Evolutionary conservation across 1,140 invertebrate genomes (phyloP).

Genomic region (Macrobrachium nipponense): DNA sequence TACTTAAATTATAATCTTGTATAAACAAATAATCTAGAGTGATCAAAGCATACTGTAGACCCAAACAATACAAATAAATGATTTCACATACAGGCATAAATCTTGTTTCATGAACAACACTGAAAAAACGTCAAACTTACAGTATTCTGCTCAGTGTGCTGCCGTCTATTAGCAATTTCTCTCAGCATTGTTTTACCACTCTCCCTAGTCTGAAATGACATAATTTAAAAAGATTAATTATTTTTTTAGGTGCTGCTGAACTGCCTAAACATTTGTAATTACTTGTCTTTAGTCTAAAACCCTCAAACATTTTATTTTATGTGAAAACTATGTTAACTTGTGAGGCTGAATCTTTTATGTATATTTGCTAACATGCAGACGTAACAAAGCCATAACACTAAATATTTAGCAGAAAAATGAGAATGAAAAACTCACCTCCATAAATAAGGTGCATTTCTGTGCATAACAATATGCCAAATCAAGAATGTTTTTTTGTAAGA

Average conservation of each 20-base stretch:
- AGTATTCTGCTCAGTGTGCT: constrained; percentile 50
- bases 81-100: neutral
- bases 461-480: constrained; percentile 92
- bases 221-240: no score
- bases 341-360: no score
- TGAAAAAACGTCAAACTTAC: constrained; percentile 21
- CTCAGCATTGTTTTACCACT: constrained; percentile 89
- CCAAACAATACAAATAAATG: no score
- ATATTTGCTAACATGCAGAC: constrained; percentile 43
- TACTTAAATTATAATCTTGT: neutral
- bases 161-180: constrained; percentile 76
- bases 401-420: neutral
- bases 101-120: neutral
- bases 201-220: constrained; percentile 81
- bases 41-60: no score
- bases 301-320: no score
- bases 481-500: constrained; percentile 80
- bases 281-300: no score
- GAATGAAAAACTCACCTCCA: constrained; percentile 69
- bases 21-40: no score
- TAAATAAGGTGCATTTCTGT: constrained; percentile 90
- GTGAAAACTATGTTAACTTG: no score
- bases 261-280: no score
- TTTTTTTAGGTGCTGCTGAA: no score
- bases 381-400: constrained; percentile 63